Evolutionary conservation across 2,888 invertebrate genomes (phyloP).

Genomic region (Rhopalosiphum nymphaeae): DNA sequence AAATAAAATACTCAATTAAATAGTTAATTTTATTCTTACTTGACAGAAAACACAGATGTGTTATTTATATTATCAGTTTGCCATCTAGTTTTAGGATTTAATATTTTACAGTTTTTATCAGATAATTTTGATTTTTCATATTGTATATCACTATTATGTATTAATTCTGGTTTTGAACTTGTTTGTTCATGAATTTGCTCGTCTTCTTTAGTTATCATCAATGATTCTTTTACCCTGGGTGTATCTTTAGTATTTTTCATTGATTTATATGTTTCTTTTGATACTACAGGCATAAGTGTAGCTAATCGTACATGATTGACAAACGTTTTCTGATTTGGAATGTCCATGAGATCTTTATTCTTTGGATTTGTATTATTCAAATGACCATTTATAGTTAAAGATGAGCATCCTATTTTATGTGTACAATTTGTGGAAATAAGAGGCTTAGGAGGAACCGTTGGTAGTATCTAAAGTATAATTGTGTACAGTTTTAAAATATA

Average conservation of each 20-base stretch:
- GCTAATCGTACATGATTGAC: background rate
- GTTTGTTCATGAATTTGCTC: background rate
- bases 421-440: constrained; percentile 34
- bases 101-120: constrained; percentile 13
- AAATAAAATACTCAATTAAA: background rate
- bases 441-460: constrained; percentile 57
- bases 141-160: background rate
- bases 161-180: constrained; percentile 23
- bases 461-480: constrained; percentile 56
- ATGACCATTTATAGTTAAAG: constrained; percentile 29
- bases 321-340: constrained; percentile 34
- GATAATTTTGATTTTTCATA: constrained; percentile 30
- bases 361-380: constrained; percentile 34
- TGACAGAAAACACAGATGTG: constrained; percentile 5
- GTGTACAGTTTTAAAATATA: background rate
- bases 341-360: constrained; percentile 40
- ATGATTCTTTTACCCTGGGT: constrained; percentile 35
- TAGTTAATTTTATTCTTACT: constrained; percentile 30
- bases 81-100: constrained; percentile 7
- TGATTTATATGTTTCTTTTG: constrained; percentile 39
- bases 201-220: background rate
- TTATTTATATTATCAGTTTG: constrained; percentile 11
- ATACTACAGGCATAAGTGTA: constrained; percentile 25
- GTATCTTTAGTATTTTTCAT: constrained; percentile 18
- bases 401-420: constrained; percentile 5